Evolutionary conservation across 2,888 invertebrate species (phyloP), one percentile per base, ranked within the genome.

Genomic region (Lasioglossum malachurum): DNA sequence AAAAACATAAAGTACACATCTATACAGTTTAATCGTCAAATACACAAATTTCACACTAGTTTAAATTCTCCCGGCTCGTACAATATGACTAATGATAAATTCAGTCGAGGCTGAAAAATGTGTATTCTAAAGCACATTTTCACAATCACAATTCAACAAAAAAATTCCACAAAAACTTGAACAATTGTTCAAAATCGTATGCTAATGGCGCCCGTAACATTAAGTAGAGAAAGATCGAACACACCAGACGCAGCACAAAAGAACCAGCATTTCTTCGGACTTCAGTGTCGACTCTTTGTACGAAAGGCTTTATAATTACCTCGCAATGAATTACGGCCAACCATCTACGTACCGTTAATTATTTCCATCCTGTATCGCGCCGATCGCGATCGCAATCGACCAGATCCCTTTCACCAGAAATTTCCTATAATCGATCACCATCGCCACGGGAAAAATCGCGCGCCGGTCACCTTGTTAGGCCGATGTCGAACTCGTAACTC

Each of bases 401-500:
- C 41, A 35, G 46, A 73, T 73, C 57, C 72, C 72, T 79, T 73
- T 73, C 78, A 44, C 41, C 72, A 31, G 57, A 73, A 60, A 38
- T 35, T 60, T 57, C 14, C 38, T 75, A 46, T n/a, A 69, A 46
- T 71, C 78, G 74, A 57, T 79, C 53, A 80, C 73, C 46, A 46
- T 75, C 49, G 80, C 41, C 4, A 27, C 41, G 23, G 19, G 46
- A 35, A 35, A 60, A 75, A 64, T 46, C n/a, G 53, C 53, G 7
- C n/a, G 44, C 31, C 23, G 76, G 44, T 31, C 76, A 35, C 46
- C 76, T 23, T 35, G 76, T 75, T 53, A 49, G 67, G 27, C 57
- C 44, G 14, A 44, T 44, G 44, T 46, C 46, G 31, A 46, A 3
- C 35, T 81, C 75, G 89, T 87, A 88, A 91, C 91, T 88, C 90